Evolutionary conservation across 2,888 invertebrate genomes (phyloP).

Genomic region (Harmothoe impar): DNA sequence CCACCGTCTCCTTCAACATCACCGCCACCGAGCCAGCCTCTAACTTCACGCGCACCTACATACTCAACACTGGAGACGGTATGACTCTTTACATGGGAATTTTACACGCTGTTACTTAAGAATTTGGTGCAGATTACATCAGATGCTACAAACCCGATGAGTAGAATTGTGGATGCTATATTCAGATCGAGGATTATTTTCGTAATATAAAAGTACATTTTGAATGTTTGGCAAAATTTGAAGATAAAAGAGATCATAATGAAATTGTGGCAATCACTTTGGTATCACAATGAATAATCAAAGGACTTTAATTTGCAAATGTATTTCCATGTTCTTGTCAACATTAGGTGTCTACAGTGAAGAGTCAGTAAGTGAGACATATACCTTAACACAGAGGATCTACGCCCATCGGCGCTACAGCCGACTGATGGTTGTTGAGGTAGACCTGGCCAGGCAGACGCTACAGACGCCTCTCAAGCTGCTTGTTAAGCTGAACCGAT

Average conservation of each 20-base stretch:
- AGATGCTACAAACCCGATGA: no score
- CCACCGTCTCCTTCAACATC: constrained; percentile 74
- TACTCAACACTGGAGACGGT: constrained; percentile 74
- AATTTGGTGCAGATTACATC: neutral
- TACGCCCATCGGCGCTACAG: constrained; percentile 80
- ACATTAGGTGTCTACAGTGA: constrained; percentile 70
- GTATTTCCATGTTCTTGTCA: neutral
- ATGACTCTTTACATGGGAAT: constrained; percentile 52
- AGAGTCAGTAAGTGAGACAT: constrained; percentile 61
- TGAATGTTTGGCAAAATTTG: no score
- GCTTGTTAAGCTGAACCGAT: constrained; percentile 71
- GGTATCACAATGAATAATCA: neutral
- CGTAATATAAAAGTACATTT: no score
- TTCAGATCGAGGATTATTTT: no score
- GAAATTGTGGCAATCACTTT: no score
- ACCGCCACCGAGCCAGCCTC: constrained; percentile 67
- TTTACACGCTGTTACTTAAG: neutral
- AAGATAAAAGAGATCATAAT: no score
- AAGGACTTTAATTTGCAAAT: neutral
- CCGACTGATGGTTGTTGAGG: constrained; percentile 77
- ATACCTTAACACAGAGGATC: constrained; percentile 74
- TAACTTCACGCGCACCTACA: constrained; percentile 69
- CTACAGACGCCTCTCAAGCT: constrained; percentile 68
- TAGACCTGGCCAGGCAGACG: constrained; percentile 71
- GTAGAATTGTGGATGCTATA: no score